Conservation (phyloP, 1,140 invertebrate species). For the Ctenoplectra terminalis region DNA sequence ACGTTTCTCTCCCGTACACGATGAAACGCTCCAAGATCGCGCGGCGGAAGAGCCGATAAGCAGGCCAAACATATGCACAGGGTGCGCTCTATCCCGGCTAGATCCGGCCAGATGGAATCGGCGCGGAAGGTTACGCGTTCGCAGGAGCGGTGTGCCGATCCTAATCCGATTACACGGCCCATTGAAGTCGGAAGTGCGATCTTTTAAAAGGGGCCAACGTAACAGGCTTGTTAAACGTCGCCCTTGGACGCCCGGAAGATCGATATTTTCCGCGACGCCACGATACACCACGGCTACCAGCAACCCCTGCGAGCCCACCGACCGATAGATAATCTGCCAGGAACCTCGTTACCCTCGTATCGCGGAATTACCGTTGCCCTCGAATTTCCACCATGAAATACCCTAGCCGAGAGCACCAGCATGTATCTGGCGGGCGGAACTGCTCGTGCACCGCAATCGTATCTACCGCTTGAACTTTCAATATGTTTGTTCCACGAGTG, state of each 20-base stretch:
- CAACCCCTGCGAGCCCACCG: constrained; percentile 55
- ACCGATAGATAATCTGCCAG: constrained; percentile 72
- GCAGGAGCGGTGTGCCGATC: constrained; percentile 72
- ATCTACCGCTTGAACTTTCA: constrained; percentile 43
- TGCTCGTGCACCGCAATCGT: background rate
- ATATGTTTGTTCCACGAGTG: constrained; percentile 3
- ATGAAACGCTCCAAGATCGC: background rate
- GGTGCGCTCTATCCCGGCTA: constrained; percentile 42
- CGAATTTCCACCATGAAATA: constrained; percentile 68
- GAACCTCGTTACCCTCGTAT: constrained; percentile 74
- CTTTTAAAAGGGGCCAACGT: constrained; percentile 79
- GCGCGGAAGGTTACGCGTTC: constrained; percentile 70
- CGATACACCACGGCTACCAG: constrained; percentile 54
- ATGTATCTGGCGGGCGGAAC: constrained; percentile 22
- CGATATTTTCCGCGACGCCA: constrained; percentile 76
- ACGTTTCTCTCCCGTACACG: background rate
- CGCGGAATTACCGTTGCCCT: constrained; percentile 66
- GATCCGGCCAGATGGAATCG: constrained; percentile 77
- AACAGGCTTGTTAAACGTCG: constrained; percentile 78
- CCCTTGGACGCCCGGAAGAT: constrained; percentile 55
- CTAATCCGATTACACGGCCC: constrained; percentile 82
- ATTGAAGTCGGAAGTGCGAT: constrained; percentile 83
- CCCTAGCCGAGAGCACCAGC: background rate
- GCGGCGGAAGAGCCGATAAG: constrained; percentile 5
- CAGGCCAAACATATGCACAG: constrained; percentile 36